A percentile compares a stretch with the other conserved stretches of the same genome.
phyloP scores from a whole-genome alignment of 2,888 invertebrate species.

The Gastrophysa polygoni region DNA sequence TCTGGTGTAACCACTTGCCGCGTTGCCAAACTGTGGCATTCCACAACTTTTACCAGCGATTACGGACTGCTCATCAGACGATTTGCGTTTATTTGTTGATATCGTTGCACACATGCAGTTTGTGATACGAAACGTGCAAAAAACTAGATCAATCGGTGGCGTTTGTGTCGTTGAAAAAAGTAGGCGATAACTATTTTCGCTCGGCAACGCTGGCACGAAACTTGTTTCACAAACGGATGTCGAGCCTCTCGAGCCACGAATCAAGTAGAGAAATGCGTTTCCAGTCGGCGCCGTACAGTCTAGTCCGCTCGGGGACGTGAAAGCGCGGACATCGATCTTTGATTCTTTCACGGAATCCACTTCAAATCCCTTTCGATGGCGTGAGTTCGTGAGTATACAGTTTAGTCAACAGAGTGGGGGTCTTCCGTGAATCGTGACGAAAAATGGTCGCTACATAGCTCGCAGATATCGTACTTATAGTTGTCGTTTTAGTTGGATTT shows the following conservation, averaged over 20 bases:
- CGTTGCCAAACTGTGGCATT: conserved; percentile 69
- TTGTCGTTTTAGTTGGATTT: conserved; percentile 53
- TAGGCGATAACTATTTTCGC: conserved; percentile 42
- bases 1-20: conserved; percentile 79
- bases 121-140: neutral
- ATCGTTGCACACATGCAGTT: neutral
- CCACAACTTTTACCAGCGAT: conserved; percentile 36
- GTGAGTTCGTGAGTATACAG: conserved; percentile 72
- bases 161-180: conserved; percentile 19
- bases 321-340: conserved; percentile 31
- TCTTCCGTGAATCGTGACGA: conserved; percentile 61
- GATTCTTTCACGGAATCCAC: conserved; percentile 35
- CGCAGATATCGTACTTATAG: conserved; percentile 57
- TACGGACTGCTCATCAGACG: neutral
- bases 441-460: conserved; percentile 64
- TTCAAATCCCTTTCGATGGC: conserved; percentile 66
- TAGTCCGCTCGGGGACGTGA: conserved; percentile 6
- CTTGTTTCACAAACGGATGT: conserved; percentile 78
- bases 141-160: neutral
- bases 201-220: conserved; percentile 68
- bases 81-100: neutral
- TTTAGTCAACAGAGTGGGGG: conserved; percentile 60
- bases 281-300: conserved; percentile 33
- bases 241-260: conserved; percentile 60
- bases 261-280: conserved; percentile 48